A percentile compares a stretch with the other conserved stretches of the same genome.
Conservation (phyloP, 2,797 vertebrate species). For the Anguilla marmorata region DNA sequence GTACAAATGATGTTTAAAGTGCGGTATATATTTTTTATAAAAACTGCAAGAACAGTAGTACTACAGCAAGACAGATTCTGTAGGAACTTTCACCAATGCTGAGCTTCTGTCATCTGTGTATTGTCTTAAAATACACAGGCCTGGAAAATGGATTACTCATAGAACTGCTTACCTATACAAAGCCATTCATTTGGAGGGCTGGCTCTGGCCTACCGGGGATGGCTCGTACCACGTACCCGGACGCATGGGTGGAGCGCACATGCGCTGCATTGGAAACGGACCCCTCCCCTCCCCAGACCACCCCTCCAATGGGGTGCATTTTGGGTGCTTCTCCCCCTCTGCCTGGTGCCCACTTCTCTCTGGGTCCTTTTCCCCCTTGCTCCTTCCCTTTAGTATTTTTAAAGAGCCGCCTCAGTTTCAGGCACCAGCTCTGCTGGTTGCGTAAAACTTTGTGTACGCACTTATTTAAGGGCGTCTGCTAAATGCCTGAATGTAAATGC, state of each 20-base stretch:
- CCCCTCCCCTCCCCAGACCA: background rate
- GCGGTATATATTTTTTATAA: background rate
- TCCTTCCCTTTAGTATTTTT: background rate
- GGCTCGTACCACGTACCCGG: background rate
- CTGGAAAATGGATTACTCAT: background rate
- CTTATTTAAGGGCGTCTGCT: constrained; percentile 4
- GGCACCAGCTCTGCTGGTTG: background rate
- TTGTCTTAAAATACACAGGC: background rate
- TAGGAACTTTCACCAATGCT: background rate
- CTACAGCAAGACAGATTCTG: background rate
- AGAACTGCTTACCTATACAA: background rate
- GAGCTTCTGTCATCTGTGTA: background rate
- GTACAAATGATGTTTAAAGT: background rate
- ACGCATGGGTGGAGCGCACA: background rate
- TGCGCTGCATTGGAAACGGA: background rate
- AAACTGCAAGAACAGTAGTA: background rate
- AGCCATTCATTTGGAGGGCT: background rate
- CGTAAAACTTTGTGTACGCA: background rate
- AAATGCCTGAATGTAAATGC: constrained; percentile 11
- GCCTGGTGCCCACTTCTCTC: background rate
- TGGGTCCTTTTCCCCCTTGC: background rate
- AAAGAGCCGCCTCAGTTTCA: background rate
- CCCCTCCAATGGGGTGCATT: background rate
- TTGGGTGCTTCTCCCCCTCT: background rate
- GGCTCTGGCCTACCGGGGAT: background rate